Evolutionary conservation across 2,888 invertebrate genomes (phyloP), one percentile per base, ranked within the genome.

Genomic region (Aromia moschata): DNA sequence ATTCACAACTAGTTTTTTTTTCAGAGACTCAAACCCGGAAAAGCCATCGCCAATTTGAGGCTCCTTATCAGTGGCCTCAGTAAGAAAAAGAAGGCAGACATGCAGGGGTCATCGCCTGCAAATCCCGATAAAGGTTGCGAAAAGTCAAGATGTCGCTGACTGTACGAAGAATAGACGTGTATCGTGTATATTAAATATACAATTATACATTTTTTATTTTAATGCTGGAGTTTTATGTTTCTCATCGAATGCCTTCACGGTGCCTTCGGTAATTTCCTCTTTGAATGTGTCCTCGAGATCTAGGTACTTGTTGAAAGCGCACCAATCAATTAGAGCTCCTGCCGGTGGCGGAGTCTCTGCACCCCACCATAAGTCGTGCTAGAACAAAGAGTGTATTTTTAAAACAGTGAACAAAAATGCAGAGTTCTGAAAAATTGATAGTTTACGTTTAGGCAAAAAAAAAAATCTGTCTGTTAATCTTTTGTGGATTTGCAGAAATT

Each of bases 1-100:
- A n/a, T n/a, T n/a, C n/a, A n/a, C n/a, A n/a, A n/a, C n/a, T n/a
- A n/a, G n/a, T n/a, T n/a, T n/a, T 25, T 43, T 40, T 70, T 70
- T 37, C 40, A 72, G 72, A 62, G 65, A 38, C 56, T 73, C 41
- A 67, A 67, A 45, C 75, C 75, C 11, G 73, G 70, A 3, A 55
- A 58, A 40, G 74, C 86, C 16, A 86, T 87, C 64, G 84, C 84
- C 9, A 84, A 86, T 68, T 81, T 88, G 66, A 87, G 87, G 80
- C 83, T 83, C 66, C 75, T 87, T 66, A 70, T 88, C 30, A 78
- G 83, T 2, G 84, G 84, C 43, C 72, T 83, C 46, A 77, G 75
- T 10, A 75, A 78, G 59, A 85, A 84, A 67, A 53, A 49, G 9
- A 61, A 67, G 30, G 64, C 70, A 0, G 74, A 74, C 30, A 60